Conservation (phyloP, 2,888 invertebrate species). For the Aleiodes testaceus region DNA sequence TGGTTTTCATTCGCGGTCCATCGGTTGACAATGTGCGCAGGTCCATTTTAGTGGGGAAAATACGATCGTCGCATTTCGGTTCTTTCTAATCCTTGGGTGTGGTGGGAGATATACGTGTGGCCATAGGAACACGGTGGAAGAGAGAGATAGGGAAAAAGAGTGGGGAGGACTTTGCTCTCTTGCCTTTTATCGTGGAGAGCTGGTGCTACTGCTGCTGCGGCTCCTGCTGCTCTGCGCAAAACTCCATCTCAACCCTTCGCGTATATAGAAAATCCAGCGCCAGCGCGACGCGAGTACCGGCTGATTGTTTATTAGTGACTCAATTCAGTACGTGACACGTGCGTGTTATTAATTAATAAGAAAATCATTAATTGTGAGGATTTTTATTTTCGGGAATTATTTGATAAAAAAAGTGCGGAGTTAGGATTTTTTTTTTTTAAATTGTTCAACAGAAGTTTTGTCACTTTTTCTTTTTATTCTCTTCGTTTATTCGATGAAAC, state of each 20-base stretch:
- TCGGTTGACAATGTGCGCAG: constrained; percentile 47
- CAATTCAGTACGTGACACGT: constrained; percentile 64
- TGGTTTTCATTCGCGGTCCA: constrained; percentile 17
- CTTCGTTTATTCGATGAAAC: too few species aligned
- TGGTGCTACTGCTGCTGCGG: too few species aligned
- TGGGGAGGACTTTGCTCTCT: constrained; percentile 6
- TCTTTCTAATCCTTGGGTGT: constrained; percentile 67
- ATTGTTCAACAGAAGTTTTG: too few species aligned
- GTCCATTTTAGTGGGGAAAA: constrained; percentile 38
- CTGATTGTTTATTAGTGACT: constrained; percentile 60
- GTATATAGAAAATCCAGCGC: constrained; percentile 26
- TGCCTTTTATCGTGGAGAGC: constrained; percentile 4
- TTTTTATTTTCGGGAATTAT: background rate
- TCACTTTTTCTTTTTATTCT: too few species aligned
- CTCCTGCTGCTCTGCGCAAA: constrained; percentile 46
- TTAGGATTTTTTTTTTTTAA: too few species aligned
- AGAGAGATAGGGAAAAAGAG: background rate
- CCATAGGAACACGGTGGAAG: constrained; percentile 2
- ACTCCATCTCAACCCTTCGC: constrained; percentile 42
- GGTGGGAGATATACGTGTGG: constrained; percentile 60
- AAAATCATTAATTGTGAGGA: constrained; percentile 7
- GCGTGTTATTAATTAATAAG: constrained; percentile 53
- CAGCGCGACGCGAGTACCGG: constrained; percentile 54
- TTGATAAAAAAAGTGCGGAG: too few species aligned
- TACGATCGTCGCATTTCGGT: constrained; percentile 62